These are phyloP conservation scores for Archocentrus centrarchus DNA, from an alignment of 2,113 vertebrate species.

Conservation along the genomic window DNA sequence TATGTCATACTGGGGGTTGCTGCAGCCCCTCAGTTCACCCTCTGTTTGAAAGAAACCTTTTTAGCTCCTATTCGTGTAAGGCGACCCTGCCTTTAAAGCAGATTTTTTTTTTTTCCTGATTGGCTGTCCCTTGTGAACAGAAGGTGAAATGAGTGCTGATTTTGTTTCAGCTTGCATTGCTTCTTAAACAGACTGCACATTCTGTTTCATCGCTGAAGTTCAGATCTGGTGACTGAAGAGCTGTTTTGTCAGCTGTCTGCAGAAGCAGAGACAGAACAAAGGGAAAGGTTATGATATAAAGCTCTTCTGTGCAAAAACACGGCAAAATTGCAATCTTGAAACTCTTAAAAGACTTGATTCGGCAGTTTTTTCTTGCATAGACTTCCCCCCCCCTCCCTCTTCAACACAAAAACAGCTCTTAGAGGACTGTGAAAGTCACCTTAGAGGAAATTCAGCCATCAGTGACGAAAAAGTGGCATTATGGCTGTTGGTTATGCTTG, in stretches of 20 bases:
- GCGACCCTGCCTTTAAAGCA: background rate
- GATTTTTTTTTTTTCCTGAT: background rate
- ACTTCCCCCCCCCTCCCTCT: background rate
- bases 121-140: background rate
- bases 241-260: background rate
- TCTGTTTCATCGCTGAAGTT: background rate
- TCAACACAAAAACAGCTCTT: background rate
- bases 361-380: background rate
- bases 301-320: background rate
- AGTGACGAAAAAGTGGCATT: slow-evolving; percentile 24
- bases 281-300: background rate
- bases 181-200: background rate
- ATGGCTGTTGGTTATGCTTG: slow-evolving; percentile 39
- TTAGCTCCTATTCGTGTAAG: background rate
- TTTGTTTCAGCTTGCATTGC: background rate
- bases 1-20: background rate
- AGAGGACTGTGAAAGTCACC: slow-evolving; percentile 59
- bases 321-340: background rate
- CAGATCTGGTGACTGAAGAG: background rate
- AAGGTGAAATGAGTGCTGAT: background rate
- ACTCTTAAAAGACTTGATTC: background rate
- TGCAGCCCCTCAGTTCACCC: background rate
- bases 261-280: background rate
- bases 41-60: background rate
- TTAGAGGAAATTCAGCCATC: slow-evolving; percentile 30